A percentile compares a stretch with the other conserved stretches of the same genome.
Conservation (phyloP, 2,888 invertebrate genomes). For the Oscheius sp. region DNA sequence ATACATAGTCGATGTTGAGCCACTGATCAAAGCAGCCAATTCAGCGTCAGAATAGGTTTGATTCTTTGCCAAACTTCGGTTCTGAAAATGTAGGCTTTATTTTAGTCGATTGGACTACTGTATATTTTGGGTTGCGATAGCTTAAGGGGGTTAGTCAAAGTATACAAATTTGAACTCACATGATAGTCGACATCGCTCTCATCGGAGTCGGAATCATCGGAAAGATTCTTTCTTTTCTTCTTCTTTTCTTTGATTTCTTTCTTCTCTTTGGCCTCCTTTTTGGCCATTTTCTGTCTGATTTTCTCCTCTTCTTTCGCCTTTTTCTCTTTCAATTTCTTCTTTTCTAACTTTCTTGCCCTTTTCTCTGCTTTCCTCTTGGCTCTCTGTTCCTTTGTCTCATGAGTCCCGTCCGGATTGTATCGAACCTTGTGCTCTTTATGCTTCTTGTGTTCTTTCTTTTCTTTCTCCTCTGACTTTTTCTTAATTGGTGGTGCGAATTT, state of each 20-base stretch:
- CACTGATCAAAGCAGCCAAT: not conserved
- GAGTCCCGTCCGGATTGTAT: slow-evolving; percentile 29
- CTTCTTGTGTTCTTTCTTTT: slow-evolving; percentile 29
- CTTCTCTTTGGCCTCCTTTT: slow-evolving; percentile 1
- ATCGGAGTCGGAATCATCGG: not conserved
- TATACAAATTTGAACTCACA: too few relatives aligned
- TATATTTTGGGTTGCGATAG: too few relatives aligned
- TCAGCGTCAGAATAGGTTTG: not conserved
- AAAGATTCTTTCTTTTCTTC: slow-evolving; percentile 19
- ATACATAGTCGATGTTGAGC: slow-evolving; percentile 40
- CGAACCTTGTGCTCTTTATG: slow-evolving; percentile 28
- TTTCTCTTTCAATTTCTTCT: not conserved
- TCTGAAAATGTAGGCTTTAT: too few relatives aligned
- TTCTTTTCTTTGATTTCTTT: slow-evolving; percentile 23
- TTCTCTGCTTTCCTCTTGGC: slow-evolving; percentile 18
- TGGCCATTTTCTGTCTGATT: not conserved
- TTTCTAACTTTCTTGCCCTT: not conserved
- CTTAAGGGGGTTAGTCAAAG: too few relatives aligned
- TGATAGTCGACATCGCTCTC: slow-evolving; percentile 17
- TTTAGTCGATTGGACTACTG: too few relatives aligned
- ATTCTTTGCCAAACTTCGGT: not conserved
- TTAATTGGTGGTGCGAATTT: not conserved
- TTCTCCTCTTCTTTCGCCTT: slow-evolving; percentile 7
- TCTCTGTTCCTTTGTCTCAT: slow-evolving; percentile 33
- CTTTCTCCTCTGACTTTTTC: not conserved